Conservation (phyloP, 2,797 vertebrate species). For the Meriones psammophilus region DNA sequence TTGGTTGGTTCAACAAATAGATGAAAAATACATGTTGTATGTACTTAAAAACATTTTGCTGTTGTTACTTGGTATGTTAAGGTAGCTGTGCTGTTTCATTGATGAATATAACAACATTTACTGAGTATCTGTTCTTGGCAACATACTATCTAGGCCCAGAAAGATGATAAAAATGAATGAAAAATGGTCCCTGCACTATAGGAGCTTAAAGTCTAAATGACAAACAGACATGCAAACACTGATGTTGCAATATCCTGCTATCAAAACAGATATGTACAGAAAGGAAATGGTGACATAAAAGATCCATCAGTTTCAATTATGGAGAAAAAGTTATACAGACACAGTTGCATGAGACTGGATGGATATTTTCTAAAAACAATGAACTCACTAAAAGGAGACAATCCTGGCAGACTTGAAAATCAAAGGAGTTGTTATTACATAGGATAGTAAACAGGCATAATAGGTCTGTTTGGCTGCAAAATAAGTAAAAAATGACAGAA, state of each 20-base stretch:
- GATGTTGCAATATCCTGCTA: background rate
- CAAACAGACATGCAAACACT: background rate
- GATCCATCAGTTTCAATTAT: background rate
- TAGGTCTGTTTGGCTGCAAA: background rate
- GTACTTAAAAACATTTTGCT: constrained; percentile 52
- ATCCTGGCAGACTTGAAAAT: background rate
- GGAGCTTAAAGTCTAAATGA: background rate
- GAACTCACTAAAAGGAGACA: background rate
- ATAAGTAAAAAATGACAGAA: background rate
- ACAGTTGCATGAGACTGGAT: background rate
- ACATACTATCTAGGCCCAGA: background rate
- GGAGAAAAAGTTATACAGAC: background rate
- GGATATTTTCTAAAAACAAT: background rate
- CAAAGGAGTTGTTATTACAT: background rate
- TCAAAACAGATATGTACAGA: background rate
- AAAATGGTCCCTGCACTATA: background rate
- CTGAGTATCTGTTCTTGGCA: constrained; percentile 50
- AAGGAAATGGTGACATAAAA: background rate
- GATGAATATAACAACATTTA: constrained; percentile 63
- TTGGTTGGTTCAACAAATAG: constrained; percentile 30
- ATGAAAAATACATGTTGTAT: constrained; percentile 27
- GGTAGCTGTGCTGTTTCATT: constrained; percentile 53
- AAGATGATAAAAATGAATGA: constrained; percentile 41
- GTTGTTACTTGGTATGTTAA: constrained; percentile 45
- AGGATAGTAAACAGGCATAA: background rate